Conservation (phyloP, 2,888 invertebrate genomes). For the Phytoseiulus persimilis region DNA sequence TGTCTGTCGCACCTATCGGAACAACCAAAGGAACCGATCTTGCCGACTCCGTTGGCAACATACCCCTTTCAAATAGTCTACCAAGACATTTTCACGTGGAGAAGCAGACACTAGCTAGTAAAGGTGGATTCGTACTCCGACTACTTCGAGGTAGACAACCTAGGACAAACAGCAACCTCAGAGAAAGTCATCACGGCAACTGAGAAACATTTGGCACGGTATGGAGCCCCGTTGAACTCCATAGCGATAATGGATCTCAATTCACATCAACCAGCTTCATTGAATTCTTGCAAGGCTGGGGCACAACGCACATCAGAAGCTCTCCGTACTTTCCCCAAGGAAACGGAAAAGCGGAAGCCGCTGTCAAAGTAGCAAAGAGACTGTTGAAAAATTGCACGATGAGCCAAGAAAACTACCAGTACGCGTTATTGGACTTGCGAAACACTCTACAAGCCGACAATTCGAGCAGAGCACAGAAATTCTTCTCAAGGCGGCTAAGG, state of each 20-base stretch:
- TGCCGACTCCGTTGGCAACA: too few relatives aligned
- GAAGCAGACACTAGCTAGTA: background rate
- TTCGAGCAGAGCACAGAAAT: background rate
- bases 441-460: too few relatives aligned
- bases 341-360: background rate
- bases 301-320: background rate
- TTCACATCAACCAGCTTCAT: too few relatives aligned
- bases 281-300: too few relatives aligned
- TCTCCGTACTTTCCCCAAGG: background rate
- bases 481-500: too few relatives aligned
- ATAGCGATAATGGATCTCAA: background rate
- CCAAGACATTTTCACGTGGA: background rate
- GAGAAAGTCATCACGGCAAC: background rate
- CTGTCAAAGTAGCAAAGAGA: background rate
- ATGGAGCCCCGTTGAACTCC: background rate
- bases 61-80: background rate
- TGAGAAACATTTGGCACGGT: too few relatives aligned
- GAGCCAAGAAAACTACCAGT: too few relatives aligned
- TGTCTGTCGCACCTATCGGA: background rate
- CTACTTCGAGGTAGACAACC: background rate
- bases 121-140: background rate
- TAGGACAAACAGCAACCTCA: background rate
- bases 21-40: background rate
- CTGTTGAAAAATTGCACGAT: too few relatives aligned
- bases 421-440: too few relatives aligned